A percentile compares a stretch with the other conserved stretches of the same genome.
phyloP scores from a whole-genome alignment of 2,888 invertebrate species.

The Hypercompe scribonia region DNA sequence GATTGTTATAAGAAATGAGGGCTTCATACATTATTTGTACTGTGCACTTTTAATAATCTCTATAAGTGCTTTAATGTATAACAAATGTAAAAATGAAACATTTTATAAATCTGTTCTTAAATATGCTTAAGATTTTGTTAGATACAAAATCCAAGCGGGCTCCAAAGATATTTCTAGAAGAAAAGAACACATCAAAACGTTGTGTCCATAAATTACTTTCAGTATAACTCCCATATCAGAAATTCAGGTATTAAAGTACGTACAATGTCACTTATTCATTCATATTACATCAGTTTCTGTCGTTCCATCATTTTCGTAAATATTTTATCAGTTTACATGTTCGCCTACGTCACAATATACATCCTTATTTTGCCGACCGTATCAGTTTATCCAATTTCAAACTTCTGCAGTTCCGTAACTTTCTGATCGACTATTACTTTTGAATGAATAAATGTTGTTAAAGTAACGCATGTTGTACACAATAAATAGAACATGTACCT shows the following conservation, averaged over 20 bases:
- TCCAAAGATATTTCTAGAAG: neutral
- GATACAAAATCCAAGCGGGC: neutral
- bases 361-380: neutral
- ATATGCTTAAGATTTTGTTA: neutral
- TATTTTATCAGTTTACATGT: slow-evolving; percentile 1
- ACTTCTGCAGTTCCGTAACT: neutral
- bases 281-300: slow-evolving; percentile 1
- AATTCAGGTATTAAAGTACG: neutral
- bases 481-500: too few species aligned
- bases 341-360: neutral
- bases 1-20: too few species aligned
- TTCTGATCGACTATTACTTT: neutral
- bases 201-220: neutral
- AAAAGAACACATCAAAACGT: neutral
- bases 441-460: too few species aligned
- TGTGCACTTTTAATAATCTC: neutral
- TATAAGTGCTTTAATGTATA: neutral
- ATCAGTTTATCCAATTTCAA: neutral
- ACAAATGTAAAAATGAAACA: neutral
- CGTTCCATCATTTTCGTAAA: slow-evolving; percentile 4
- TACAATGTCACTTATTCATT: neutral
- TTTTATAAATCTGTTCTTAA: neutral
- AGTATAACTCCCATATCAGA: neutral
- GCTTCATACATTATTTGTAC: too few species aligned
- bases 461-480: too few species aligned